Evolutionary conservation across 2,888 invertebrate species (phyloP).

Genomic region (Pterostichus niger): DNA sequence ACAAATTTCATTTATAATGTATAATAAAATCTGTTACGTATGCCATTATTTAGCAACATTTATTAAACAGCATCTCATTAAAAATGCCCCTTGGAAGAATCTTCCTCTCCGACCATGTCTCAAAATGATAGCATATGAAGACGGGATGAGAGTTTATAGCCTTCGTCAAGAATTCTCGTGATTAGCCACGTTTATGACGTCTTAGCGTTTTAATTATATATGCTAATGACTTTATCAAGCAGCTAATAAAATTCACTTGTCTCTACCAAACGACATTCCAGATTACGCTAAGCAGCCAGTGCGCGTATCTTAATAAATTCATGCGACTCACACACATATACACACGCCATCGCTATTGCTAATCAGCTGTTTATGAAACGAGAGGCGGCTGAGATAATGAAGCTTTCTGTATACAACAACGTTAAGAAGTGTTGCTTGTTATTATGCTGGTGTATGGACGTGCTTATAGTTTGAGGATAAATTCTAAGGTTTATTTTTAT

Average conservation of each 20-base stretch:
- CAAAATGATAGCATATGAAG: constrained; percentile 30
- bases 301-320: constrained; percentile 55
- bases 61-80: neutral
- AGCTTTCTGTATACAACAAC: constrained; percentile 25
- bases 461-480: neutral
- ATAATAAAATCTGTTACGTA: too few species aligned
- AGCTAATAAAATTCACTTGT: constrained; percentile 65
- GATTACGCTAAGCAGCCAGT: constrained; percentile 40
- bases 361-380: constrained; percentile 34
- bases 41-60: neutral
- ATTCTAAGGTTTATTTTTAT: constrained; percentile 10
- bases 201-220: constrained; percentile 63
- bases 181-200: constrained; percentile 63
- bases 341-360: neutral
- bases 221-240: constrained; percentile 65
- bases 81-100: neutral
- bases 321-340: constrained; percentile 2
- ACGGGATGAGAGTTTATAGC: constrained; percentile 27
- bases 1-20: too few species aligned
- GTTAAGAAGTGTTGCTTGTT: neutral
- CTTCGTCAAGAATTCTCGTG: constrained; percentile 39
- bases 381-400: constrained; percentile 13
- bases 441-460: neutral
- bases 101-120: neutral
- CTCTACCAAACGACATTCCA: constrained; percentile 47